Evolutionary conservation across 2,797 vertebrate species (phyloP).

Genomic region (Clarias pachynema): DNA sequence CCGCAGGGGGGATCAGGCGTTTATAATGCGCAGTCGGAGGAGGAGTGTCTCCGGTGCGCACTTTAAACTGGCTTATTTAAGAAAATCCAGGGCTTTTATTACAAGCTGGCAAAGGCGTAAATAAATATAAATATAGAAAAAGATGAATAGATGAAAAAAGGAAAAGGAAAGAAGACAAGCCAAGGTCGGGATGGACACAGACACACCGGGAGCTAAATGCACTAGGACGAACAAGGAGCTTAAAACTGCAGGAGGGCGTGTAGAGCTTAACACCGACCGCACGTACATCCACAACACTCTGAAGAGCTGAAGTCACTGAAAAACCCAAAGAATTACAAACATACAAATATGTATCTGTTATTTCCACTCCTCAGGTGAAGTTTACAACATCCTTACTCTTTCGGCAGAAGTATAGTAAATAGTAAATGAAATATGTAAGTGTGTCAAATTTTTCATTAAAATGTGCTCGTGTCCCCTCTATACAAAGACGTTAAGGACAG

Average conservation of each 20-base stretch:
- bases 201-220: not conserved
- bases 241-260: not conserved
- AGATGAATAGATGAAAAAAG: not conserved
- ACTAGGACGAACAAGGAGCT: not conserved
- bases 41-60: not conserved
- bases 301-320: not conserved
- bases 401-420: no score
- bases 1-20: not conserved
- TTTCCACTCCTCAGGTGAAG: not conserved
- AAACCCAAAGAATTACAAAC: not conserved
- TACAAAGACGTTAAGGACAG: no score
- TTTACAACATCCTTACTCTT: no score
- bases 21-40: not conserved
- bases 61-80: not conserved
- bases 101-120: not conserved
- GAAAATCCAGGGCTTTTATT: constrained; percentile 1
- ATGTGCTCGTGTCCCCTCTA: no score
- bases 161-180: not conserved
- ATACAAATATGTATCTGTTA: not conserved
- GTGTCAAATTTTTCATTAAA: no score
- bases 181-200: not conserved
- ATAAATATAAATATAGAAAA: not conserved
- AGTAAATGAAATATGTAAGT: no score
- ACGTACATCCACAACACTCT: not conserved
- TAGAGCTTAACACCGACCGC: not conserved